Evolutionary conservation across 2,113 vertebrate species (phyloP).

Genomic region (Hippocampus comes): DNA sequence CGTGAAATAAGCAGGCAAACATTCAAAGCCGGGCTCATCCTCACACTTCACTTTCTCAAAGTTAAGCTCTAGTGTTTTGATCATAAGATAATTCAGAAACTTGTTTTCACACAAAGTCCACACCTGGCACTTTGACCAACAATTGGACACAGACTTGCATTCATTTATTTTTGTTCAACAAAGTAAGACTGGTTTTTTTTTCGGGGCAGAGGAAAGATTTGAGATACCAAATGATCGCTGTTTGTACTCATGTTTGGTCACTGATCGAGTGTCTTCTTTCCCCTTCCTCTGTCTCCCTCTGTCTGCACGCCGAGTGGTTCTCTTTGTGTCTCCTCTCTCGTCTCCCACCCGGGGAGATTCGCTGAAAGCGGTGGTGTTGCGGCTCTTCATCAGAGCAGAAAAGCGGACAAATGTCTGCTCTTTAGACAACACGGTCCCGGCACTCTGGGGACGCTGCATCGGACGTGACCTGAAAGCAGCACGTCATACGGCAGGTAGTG

Average conservation of each 20-base stretch:
- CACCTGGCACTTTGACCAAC: too few species aligned
- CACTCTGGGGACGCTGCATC: slow-evolving; percentile 44
- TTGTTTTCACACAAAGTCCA: too few species aligned
- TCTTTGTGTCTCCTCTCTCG: slow-evolving; percentile 14
- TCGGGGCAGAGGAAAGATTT: too few species aligned
- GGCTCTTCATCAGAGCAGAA: slow-evolving; percentile 39
- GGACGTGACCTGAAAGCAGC: slow-evolving; percentile 36
- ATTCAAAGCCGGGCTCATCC: too few species aligned
- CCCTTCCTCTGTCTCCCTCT: slow-evolving; percentile 38
- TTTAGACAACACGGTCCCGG: slow-evolving; percentile 29
- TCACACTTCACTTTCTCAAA: too few species aligned
- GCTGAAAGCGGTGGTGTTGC: slow-evolving; percentile 31
- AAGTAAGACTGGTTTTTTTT: too few species aligned
- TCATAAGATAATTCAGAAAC: too few species aligned
- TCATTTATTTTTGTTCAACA: too few species aligned
- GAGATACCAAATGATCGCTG: not conserved
- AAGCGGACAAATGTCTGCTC: slow-evolving; percentile 46
- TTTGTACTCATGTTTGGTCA: not conserved
- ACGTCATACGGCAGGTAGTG: slow-evolving; percentile 1
- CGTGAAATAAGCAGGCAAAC: too few species aligned
- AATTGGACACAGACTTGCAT: too few species aligned
- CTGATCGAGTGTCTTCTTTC: slow-evolving; percentile 1
- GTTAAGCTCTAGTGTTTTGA: too few species aligned
- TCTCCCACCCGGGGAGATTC: not conserved
- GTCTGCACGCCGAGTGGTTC: slow-evolving; percentile 28